A percentile compares a stretch with the other conserved stretches of the same genome.
Conservation (phyloP, 2,888 invertebrate species). For the Cosmia pyralina region DNA sequence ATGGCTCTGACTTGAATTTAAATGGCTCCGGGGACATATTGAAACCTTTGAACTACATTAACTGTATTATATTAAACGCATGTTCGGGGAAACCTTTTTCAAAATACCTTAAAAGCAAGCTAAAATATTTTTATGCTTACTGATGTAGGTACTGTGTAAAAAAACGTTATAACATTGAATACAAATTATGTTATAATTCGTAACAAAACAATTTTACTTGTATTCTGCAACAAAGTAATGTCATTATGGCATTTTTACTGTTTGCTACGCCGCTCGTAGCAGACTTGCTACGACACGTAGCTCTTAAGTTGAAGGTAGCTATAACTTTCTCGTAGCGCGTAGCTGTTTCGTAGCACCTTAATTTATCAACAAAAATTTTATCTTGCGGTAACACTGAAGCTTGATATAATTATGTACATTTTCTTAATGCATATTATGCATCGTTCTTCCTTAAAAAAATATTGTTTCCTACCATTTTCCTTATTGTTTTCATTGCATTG, state of each 20-base stretch:
- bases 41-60: slow-evolving; percentile 10
- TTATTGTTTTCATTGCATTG: slow-evolving; percentile 35
- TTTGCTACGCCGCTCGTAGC: slow-evolving; percentile 47
- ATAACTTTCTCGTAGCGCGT: slow-evolving; percentile 57
- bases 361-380: slow-evolving; percentile 28
- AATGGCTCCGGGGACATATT: slow-evolving; percentile 13
- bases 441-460: background rate
- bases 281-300: slow-evolving; percentile 56
- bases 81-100: background rate
- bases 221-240: slow-evolving; percentile 15
- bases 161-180: background rate
- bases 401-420: background rate
- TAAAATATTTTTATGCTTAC: slow-evolving; percentile 9
- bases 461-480: slow-evolving; percentile 14
- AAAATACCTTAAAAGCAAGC: background rate
- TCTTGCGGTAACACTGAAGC: slow-evolving; percentile 3
- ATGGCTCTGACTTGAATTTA: slow-evolving; percentile 13
- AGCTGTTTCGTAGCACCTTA: slow-evolving; percentile 45
- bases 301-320: slow-evolving; percentile 50
- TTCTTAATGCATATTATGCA: slow-evolving; percentile 8
- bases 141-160: background rate
- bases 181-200: slow-evolving; percentile 10
- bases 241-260: slow-evolving; percentile 30
- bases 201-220: slow-evolving; percentile 22
- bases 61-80: background rate